Conservation (phyloP, 2,113 vertebrate genomes). For the Platichthys stellatus region DNA sequence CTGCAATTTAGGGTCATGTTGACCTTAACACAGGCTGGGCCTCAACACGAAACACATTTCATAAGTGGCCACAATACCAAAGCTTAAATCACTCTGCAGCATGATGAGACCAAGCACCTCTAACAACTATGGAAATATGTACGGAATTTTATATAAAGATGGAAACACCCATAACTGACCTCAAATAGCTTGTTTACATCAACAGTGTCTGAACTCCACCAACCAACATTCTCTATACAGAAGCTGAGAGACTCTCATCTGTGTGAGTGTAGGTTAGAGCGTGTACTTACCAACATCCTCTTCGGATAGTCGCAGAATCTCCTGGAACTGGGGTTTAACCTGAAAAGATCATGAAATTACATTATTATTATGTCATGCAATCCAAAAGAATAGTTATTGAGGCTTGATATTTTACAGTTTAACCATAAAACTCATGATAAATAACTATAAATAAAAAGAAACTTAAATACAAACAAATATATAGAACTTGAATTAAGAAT, state of each 20-base stretch:
- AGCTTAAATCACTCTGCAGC: constrained; percentile 60
- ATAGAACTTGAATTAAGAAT: no score
- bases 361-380: no score
- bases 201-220: constrained; percentile 45
- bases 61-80: constrained; percentile 65
- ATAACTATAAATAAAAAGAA: no score
- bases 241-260: constrained; percentile 23
- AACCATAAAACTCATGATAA: no score
- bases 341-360: constrained; percentile 61
- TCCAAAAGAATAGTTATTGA: no score
- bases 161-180: constrained; percentile 64
- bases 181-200: constrained; percentile 72
- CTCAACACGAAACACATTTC: constrained; percentile 58
- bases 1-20: constrained; percentile 14
- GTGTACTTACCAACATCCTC: constrained; percentile 93
- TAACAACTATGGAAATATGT: constrained; percentile 65
- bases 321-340: constrained; percentile 99
- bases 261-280: constrained; percentile 16
- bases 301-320: constrained; percentile 97
- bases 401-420: no score
- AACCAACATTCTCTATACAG: constrained; percentile 27
- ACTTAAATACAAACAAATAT: no score
- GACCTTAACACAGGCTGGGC: constrained; percentile 38
- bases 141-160: constrained; percentile 38
- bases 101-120: constrained; percentile 60